Conservation (phyloP, 2,113 vertebrate genomes). For the Chamaetylas fuelleborni region DNA sequence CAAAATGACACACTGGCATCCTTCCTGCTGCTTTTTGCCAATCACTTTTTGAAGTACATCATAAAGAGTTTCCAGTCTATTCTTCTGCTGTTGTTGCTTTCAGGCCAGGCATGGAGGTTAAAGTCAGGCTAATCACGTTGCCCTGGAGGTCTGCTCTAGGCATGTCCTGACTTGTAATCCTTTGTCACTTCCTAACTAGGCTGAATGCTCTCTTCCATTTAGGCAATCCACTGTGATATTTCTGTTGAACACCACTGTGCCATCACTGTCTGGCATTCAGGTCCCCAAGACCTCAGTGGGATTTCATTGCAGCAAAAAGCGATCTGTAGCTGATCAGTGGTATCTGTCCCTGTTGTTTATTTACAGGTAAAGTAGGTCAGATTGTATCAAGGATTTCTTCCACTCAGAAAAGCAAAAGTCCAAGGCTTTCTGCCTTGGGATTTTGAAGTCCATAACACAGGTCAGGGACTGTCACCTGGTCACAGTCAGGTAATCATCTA, state of each 20-base stretch:
- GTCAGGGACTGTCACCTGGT: background rate
- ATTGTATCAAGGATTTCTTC: background rate
- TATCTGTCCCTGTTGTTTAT: background rate
- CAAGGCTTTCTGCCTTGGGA: background rate
- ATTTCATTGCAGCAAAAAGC: background rate
- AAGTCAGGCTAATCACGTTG: constrained; percentile 2
- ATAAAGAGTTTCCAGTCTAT: background rate
- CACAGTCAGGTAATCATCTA: background rate
- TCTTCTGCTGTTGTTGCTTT: background rate
- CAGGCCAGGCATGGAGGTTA: background rate
- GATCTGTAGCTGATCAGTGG: background rate
- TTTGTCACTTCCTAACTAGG: background rate
- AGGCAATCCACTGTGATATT: background rate
- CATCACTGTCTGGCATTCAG: background rate
- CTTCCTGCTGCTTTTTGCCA: background rate
- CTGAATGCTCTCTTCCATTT: background rate
- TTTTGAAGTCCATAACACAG: background rate
- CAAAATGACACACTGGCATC: background rate
- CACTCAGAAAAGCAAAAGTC: background rate
- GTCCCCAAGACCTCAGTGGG: background rate
- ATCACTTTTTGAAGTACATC: background rate
- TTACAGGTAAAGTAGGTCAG: background rate
- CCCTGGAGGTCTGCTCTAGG: background rate
- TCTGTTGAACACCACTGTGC: background rate
- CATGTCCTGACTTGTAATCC: background rate